These are phyloP conservation scores for Brachyrhaphis roseni DNA, from an alignment of 2,797 vertebrate genomes.

Conservation along the genomic window DNA sequence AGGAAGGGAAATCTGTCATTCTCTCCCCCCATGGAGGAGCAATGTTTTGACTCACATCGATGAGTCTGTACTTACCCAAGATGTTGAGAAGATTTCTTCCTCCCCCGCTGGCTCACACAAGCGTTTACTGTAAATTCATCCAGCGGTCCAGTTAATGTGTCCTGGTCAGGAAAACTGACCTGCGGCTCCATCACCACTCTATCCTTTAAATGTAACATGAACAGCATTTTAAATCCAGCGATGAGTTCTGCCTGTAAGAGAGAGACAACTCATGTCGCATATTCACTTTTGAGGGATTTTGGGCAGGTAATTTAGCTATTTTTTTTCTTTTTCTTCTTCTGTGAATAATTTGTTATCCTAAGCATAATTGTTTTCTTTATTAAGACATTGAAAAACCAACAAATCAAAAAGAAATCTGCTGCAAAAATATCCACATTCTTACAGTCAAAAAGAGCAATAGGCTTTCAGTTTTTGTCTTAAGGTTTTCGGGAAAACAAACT, in stretches of 20 bases:
- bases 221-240: slow-evolving; percentile 19
- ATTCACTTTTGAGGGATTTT: no score
- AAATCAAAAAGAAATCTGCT: neutral
- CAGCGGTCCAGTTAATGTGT: slow-evolving; percentile 69
- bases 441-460: neutral
- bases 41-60: neutral
- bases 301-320: neutral
- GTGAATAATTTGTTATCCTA: neutral
- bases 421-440: neutral
- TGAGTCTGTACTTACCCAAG: neutral
- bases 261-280: neutral
- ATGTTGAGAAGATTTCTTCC: slow-evolving; percentile 26
- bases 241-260: neutral
- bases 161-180: slow-evolving; percentile 60
- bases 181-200: slow-evolving; percentile 46
- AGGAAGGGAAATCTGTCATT: neutral
- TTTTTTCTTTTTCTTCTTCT: neutral
- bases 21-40: no score
- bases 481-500: neutral
- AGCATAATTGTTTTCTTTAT: neutral
- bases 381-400: neutral
- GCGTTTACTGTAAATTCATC: slow-evolving; percentile 71
- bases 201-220: slow-evolving; percentile 34
- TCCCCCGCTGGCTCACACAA: slow-evolving; percentile 51
- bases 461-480: neutral